Percentiles rank a stretch among this genome's conserved stretches.
Conservation (phyloP, 1,140 invertebrate species). For the Armadillidium nasatum region DNA sequence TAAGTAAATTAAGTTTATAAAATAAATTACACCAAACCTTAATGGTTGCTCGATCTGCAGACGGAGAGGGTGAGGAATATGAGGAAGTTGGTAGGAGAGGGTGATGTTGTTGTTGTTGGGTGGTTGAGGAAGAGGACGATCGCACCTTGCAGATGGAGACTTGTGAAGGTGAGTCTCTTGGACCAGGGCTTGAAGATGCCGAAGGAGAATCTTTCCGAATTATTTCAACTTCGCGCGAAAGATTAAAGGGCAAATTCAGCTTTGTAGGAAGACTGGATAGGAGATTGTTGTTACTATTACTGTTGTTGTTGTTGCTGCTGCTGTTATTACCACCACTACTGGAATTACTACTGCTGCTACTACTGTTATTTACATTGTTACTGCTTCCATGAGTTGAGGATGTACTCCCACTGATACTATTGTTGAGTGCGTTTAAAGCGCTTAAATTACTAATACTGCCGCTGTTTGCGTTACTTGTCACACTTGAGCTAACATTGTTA, state of each 20-base stretch:
- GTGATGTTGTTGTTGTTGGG: too few species aligned
- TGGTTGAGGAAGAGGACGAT: not conserved
- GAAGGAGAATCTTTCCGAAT: conserved; percentile 43
- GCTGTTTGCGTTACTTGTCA: conserved; percentile 1
- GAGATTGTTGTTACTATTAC: conserved; percentile 20
- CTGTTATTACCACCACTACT: conserved; percentile 30
- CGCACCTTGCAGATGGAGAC: conserved; percentile 30
- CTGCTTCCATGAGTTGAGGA: not conserved
- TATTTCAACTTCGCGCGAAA: conserved; percentile 43
- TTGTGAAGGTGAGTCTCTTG: conserved; percentile 42
- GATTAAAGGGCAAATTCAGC: conserved; percentile 41
- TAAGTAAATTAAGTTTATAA: not conserved
- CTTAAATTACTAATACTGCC: conserved; percentile 23
- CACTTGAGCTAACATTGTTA: too few species aligned
- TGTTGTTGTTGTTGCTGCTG: conserved; percentile 20
- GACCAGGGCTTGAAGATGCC: conserved; percentile 35
- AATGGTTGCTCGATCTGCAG: conserved; percentile 37
- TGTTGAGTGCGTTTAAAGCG: too few species aligned
- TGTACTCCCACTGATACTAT: conserved; percentile 9
- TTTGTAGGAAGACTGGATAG: conserved; percentile 36
- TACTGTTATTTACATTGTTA: conserved; percentile 18
- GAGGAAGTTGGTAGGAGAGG: conserved; percentile 23
- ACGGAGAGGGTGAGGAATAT: conserved; percentile 32
- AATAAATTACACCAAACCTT: conserved; percentile 33
- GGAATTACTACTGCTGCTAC: conserved; percentile 17